A percentile compares a stretch with the other conserved stretches of the same genome.
These are phyloP conservation scores for Toxotes chatareus DNA, from an alignment of 2,113 vertebrate species.

Conservation along the genomic window DNA sequence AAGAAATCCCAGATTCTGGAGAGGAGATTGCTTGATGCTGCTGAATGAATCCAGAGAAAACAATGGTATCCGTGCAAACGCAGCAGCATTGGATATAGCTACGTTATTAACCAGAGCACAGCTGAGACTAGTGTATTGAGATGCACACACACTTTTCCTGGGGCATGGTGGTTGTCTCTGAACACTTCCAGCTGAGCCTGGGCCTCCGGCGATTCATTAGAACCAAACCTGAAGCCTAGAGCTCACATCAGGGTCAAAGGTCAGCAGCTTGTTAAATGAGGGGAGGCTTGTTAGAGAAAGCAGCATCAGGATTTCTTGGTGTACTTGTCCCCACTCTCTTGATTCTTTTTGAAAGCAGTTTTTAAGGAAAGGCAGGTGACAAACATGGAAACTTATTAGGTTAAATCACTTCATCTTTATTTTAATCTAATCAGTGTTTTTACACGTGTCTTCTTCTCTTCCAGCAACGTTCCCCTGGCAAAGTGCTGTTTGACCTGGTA, in stretches of 20 bases:
- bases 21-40: not conserved
- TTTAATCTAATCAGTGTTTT: not conserved
- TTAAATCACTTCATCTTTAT: not conserved
- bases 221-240: not conserved
- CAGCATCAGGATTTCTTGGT: not conserved
- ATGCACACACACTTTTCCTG: conserved; percentile 8
- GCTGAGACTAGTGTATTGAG: not conserved
- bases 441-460: conserved; percentile 46
- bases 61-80: not conserved
- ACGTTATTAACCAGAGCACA: conserved; percentile 7
- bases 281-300: conserved; percentile 18
- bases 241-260: conserved; percentile 35
- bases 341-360: not conserved
- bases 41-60: not conserved
- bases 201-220: conserved; percentile 49
- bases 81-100: not conserved
- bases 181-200: conserved; percentile 34
- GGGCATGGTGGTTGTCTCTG: not conserved
- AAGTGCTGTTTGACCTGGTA: conserved; percentile 90
- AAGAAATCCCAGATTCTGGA: not conserved
- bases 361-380: too few relatives aligned
- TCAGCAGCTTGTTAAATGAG: conserved; percentile 29
- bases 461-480: conserved; percentile 92
- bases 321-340: not conserved
- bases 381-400: too few relatives aligned